These are phyloP conservation scores for Brachyhypopomus gauderio DNA, from an alignment of 2,113 vertebrate genomes.

Conservation along the genomic window DNA sequence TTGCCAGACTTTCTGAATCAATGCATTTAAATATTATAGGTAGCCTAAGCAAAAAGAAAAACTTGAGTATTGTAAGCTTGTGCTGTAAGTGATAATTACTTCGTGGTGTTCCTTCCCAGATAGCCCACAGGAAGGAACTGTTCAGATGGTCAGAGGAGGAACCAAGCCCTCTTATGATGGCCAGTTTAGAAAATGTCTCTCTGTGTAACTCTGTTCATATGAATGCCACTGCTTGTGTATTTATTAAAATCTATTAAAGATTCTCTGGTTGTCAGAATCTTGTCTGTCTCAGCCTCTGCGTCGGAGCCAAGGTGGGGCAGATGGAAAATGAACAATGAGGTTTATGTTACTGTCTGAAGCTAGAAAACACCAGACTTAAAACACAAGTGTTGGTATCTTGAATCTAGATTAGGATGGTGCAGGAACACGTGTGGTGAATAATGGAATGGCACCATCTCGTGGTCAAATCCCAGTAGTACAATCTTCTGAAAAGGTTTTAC, in stretches of 20 bases:
- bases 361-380: not conserved
- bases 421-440: not conserved
- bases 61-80: constrained; percentile 7
- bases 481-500: not conserved
- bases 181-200: constrained; percentile 19
- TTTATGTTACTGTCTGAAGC: not conserved
- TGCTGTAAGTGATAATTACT: not conserved
- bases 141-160: constrained; percentile 46
- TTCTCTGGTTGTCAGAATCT: constrained; percentile 4
- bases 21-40: not conserved
- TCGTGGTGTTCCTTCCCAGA: not conserved
- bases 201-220: constrained; percentile 38
- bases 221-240: constrained; percentile 50
- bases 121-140: not conserved
- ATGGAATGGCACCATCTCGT: not conserved
- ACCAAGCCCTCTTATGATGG: constrained; percentile 51
- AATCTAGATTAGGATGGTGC: not conserved
- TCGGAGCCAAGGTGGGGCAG: not conserved
- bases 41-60: not conserved
- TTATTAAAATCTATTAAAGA: constrained; percentile 57
- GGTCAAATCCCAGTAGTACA: not conserved
- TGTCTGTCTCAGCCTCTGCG: constrained; percentile 4
- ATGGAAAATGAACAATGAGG: too few species aligned
- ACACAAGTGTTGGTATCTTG: not conserved
- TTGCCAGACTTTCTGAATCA: not conserved